phyloP scores from a whole-genome alignment of 1,140 invertebrate genomes.

The Globodera rostochiensis region DNA sequence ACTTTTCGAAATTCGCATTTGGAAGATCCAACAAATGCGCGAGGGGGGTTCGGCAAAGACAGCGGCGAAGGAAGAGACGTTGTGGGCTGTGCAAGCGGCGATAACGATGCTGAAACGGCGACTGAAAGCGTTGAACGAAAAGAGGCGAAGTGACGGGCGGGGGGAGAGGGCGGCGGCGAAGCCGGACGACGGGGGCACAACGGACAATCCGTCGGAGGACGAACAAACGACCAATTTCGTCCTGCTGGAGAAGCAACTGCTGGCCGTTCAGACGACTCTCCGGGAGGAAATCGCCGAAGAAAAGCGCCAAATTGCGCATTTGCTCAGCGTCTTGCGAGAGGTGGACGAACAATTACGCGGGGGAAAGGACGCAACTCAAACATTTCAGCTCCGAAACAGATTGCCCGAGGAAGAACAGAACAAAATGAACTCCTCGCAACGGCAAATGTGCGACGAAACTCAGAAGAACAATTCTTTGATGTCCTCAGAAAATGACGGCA shows the following conservation, averaged over 20 bases:
- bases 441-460: constrained; percentile 11
- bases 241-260: constrained; percentile 51
- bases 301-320: constrained; percentile 42
- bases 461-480: neutral
- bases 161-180: constrained; percentile 5
- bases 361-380: neutral
- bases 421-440: constrained; percentile 5
- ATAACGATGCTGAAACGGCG: constrained; percentile 49
- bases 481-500: neutral
- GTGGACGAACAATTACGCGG: constrained; percentile 15
- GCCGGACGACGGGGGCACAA: neutral
- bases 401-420: constrained; percentile 21
- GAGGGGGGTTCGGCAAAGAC: constrained; percentile 27
- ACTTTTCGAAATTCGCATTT: neutral
- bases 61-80: constrained; percentile 40
- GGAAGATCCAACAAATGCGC: constrained; percentile 40
- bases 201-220: neutral
- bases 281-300: constrained; percentile 50
- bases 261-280: constrained; percentile 47
- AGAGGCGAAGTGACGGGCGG: neutral
- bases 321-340: constrained; percentile 35
- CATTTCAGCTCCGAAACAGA: constrained; percentile 22
- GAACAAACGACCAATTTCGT: constrained; percentile 23
- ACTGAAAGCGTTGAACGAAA: constrained; percentile 15
- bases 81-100: constrained; percentile 51